Percentiles rank a stretch among this genome's conserved stretches.
phyloP scores from a whole-genome alignment of 2,113 vertebrate genomes.

The Pluvialis apricaria region DNA sequence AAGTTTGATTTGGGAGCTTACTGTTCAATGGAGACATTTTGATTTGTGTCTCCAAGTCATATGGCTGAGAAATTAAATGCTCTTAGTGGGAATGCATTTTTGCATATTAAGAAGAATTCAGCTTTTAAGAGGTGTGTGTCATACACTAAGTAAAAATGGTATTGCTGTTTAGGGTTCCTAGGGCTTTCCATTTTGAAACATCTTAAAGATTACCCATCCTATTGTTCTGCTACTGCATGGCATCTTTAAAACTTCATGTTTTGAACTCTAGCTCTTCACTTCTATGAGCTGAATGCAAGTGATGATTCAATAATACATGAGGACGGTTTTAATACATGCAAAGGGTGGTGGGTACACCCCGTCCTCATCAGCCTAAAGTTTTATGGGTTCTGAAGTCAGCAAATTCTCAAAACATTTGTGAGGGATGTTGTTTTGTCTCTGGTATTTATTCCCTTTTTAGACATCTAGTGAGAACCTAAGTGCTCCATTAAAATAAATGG shows the following conservation, averaged over 20 bases:
- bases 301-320: not conserved
- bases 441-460: not conserved
- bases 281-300: not conserved
- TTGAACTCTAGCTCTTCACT: not conserved
- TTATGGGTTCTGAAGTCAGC: not conserved
- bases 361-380: not conserved
- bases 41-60: not conserved
- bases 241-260: not conserved
- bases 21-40: not conserved
- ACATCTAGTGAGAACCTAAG: not conserved
- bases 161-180: not conserved
- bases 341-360: not conserved
- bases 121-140: fast-evolving
- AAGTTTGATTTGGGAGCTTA: conserved; percentile 9
- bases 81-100: not conserved
- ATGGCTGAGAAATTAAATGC: not conserved
- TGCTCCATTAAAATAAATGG: not conserved
- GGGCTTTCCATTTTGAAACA: not conserved
- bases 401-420: not conserved
- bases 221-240: not conserved
- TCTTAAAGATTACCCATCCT: not conserved
- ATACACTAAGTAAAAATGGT: not conserved
- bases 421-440: not conserved
- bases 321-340: not conserved
- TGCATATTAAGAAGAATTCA: not conserved